Evolutionary conservation across 2,888 invertebrate species (phyloP), one percentile per base, ranked within the genome.

Genomic region (Synergus gifuensis): DNA sequence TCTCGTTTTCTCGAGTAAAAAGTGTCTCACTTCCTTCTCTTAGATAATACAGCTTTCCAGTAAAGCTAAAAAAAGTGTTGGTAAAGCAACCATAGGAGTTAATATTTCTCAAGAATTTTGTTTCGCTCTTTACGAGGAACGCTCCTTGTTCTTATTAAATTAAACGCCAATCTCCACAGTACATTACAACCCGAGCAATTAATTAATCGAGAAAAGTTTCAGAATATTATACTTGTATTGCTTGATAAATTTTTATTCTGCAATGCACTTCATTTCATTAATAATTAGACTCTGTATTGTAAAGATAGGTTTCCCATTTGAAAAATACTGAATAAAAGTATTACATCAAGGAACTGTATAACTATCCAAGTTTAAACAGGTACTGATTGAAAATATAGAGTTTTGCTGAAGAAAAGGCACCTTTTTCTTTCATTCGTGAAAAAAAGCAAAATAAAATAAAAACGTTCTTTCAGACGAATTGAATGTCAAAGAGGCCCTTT

Each of bases 81-180:
- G 8, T 54, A 3, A 54, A 54, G 54, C 7, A 54, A n/a, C 54
- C 54, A n/a, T 3, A 22, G n/a, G n/a, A 54, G 54, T 9, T 54
- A 54, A 54, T 54, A 54, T n/a, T 54, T 54, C 54, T 54, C 54
- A n/a, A n/a, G n/a, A 54, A n/a, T 54, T 14, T n/a, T n/a, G 8
- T 54, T 54, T n/a, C 54, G 54, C 54, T 54, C 54, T 8, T n/a
- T 2, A n/a, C 9, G 14, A 54, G n/a, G 9, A n/a, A 54, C n/a
- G n/a, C 54, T n/a, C n/a, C 54, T 54, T 8, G n/a, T n/a, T 54
- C 54, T 54, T 54, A 54, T 54, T 54, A 54, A 54, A 54, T 54
- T n/a, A 54, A n/a, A n/a, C 54, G 54, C 54, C 54, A 54, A n/a
- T 54, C 54, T 54, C 54, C 8, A n/a, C n/a, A n/a, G 8, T 54